Conservation (phyloP, 2,888 invertebrate genomes). For the Zeuzera pyrina region DNA sequence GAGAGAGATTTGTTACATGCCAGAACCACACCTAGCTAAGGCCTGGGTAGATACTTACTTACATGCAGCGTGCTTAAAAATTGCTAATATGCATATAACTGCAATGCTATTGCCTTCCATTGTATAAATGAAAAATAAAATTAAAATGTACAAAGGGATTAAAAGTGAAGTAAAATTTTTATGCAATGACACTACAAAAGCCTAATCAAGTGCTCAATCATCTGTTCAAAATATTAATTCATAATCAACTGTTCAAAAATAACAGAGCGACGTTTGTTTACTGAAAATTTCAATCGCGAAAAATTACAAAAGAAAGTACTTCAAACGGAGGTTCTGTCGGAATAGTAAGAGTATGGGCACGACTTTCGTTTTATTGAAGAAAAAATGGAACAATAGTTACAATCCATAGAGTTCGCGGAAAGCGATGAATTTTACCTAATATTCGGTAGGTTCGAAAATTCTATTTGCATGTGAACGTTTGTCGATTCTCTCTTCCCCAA, state of each 20-base stretch:
- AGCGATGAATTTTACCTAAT: constrained; percentile 3
- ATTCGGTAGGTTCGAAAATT: constrained; percentile 6
- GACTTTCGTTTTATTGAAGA: constrained; percentile 6
- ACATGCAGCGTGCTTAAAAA: too few species aligned
- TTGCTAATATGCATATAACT: too few species aligned
- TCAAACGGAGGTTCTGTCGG: constrained; percentile 1
- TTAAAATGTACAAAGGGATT: too few species aligned
- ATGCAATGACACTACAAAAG: too few species aligned
- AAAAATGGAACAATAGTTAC: constrained; percentile 7
- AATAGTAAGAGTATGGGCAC: constrained; percentile 7
- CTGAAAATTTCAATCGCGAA: constrained; percentile 1
- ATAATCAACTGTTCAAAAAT: neutral
- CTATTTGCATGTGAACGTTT: constrained; percentile 2
- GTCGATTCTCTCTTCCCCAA: neutral
- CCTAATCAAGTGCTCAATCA: neutral
- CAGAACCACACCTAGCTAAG: too few species aligned
- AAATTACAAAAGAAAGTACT: neutral
- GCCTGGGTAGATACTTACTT: too few species aligned
- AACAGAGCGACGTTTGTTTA: neutral
- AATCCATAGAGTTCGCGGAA: constrained; percentile 7
- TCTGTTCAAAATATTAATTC: neutral
- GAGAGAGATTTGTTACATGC: too few species aligned
- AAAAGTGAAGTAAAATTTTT: too few species aligned
- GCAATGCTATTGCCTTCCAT: too few species aligned
- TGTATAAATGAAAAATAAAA: too few species aligned